A percentile compares a stretch with the other conserved stretches of the same genome.
Conservation (phyloP, 2,113 vertebrate species). For the Jaculus jaculus region DNA sequence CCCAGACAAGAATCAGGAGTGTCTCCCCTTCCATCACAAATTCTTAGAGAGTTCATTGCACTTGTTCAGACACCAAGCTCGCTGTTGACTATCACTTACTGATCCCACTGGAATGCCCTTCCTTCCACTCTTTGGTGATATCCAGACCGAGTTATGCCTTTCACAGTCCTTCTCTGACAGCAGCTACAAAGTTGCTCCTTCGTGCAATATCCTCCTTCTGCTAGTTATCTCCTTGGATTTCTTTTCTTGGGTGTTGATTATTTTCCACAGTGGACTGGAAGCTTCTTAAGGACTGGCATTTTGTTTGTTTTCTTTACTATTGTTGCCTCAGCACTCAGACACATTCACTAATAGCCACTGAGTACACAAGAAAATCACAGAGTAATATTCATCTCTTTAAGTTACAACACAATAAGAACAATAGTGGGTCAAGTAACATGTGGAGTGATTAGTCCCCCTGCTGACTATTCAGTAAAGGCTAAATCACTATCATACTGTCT, state of each 20-base stretch:
- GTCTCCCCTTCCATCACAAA: neutral
- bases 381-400: conserved; percentile 18
- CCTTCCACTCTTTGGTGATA: neutral
- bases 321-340: neutral
- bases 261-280: neutral
- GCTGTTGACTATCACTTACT: neutral
- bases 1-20: neutral
- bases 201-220: neutral
- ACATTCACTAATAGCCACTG: neutral
- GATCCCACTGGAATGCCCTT: no score
- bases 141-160: neutral
- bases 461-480: neutral
- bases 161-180: neutral
- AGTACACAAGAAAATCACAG: neutral
- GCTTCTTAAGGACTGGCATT: neutral
- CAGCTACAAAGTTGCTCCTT: neutral
- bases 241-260: neutral
- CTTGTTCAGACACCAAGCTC: neutral
- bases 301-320: neutral
- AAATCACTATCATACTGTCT: neutral
- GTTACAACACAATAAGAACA: conserved; percentile 6
- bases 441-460: neutral
- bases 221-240: neutral
- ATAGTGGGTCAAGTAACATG: neutral
- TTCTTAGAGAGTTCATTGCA: neutral